A percentile compares a stretch with the other conserved stretches of the same genome.
These are phyloP conservation scores for Sinohyriopsis cumingii DNA, from an alignment of 2,888 invertebrate species.

Conservation along the genomic window DNA sequence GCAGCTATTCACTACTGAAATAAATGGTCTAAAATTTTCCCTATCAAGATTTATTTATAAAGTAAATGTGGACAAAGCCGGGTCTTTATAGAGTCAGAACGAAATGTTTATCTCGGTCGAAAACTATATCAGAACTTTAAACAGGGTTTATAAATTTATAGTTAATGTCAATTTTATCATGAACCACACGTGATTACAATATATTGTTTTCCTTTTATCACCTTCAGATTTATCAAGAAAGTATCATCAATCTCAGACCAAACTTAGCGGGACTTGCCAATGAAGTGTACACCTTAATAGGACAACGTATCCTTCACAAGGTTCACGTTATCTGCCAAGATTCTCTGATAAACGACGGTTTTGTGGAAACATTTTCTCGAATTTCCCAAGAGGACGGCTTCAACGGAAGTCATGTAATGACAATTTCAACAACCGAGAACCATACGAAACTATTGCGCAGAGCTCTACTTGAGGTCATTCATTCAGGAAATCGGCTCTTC, in stretches of 20 bases:
- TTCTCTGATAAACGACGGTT: conserved; percentile 40
- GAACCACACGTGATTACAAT: no score
- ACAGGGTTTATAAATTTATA: no score
- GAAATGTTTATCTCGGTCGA: no score
- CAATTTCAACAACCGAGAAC: conserved; percentile 10
- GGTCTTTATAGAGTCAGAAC: no score
- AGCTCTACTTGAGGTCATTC: conserved; percentile 26
- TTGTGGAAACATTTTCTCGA: conserved; percentile 37
- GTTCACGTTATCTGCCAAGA: conserved; percentile 46
- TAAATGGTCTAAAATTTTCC: no score
- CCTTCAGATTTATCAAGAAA: conserved; percentile 26
- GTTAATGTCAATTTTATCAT: no score
- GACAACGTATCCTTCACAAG: conserved; percentile 38
- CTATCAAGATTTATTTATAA: no score
- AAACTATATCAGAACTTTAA: no score
- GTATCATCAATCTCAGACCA: conserved; percentile 20
- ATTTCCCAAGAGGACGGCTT: conserved; percentile 8
- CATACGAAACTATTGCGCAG: conserved; percentile 16
- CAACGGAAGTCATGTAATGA: conserved; percentile 7
- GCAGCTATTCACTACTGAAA: no score
- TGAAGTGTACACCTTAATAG: conserved; percentile 42
- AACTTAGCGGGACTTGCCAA: conserved; percentile 26
- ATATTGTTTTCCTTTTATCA: background rate
- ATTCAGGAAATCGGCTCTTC: conserved; percentile 32
- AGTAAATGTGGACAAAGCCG: no score